phyloP scores from a whole-genome alignment of 2,797 vertebrate genomes.

The Siniperca scherzeri region DNA sequence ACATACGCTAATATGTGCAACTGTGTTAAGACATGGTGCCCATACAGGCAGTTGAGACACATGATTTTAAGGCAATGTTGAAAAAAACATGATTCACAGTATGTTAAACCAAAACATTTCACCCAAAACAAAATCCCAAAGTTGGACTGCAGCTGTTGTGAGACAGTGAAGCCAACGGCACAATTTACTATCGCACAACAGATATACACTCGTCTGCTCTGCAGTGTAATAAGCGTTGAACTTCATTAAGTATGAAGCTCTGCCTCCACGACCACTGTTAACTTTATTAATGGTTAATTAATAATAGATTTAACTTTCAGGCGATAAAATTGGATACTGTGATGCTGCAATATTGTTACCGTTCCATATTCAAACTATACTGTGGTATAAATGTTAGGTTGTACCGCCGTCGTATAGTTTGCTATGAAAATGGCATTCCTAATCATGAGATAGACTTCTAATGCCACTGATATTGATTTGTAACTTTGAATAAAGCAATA shows the following conservation, averaged over 20 bases:
- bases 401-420: slow-evolving; percentile 23
- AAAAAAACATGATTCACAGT: slow-evolving; percentile 28
- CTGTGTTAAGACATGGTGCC: slow-evolving; percentile 31
- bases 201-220: background rate
- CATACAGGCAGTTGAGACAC: slow-evolving; percentile 34
- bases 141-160: background rate
- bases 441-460: slow-evolving; percentile 9
- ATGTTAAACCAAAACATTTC: slow-evolving; percentile 6
- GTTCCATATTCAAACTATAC: slow-evolving; percentile 41
- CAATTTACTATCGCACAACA: background rate
- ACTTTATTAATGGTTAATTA: background rate
- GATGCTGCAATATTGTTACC: slow-evolving; percentile 20
- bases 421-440: slow-evolving; percentile 26
- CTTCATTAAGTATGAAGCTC: slow-evolving; percentile 12
- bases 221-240: slow-evolving; percentile 20
- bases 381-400: slow-evolving; percentile 27
- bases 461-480: slow-evolving; percentile 25
- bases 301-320: slow-evolving; percentile 7
- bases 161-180: slow-evolving; percentile 13
- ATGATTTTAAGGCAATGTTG: slow-evolving; percentile 56
- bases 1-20: slow-evolving; percentile 15
- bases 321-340: slow-evolving; percentile 22
- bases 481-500: slow-evolving; percentile 20
- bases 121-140: slow-evolving; percentile 9
- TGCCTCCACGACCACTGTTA: slow-evolving; percentile 14